These are phyloP conservation scores for Thera britannica DNA, from an alignment of 2,888 invertebrate species.

Conservation along the genomic window DNA sequence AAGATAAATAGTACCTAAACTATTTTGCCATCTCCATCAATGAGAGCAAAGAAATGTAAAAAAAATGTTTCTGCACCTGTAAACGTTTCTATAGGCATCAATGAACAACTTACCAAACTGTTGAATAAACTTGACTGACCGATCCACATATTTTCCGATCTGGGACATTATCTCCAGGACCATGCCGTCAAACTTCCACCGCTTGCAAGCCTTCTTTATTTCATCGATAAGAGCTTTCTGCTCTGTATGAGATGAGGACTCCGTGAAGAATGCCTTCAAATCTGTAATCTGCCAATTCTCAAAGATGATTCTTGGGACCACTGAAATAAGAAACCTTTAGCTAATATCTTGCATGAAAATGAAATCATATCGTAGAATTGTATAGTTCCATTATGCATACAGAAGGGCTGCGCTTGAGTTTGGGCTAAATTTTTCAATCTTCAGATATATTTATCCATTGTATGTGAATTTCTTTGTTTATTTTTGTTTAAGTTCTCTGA, in stretches of 20 bases:
- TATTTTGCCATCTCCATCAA: no score
- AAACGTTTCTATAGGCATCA: no score
- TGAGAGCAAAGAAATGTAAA: no score
- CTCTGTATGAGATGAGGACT: conserved; percentile 86
- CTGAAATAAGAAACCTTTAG: conserved; percentile 68
- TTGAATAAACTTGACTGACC: conserved; percentile 86
- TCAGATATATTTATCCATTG: no score
- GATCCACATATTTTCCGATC: conserved; percentile 88
- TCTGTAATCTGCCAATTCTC: conserved; percentile 93
- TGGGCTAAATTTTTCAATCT: no score
- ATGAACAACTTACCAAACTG: conserved; percentile 81
- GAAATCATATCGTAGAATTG: not conserved
- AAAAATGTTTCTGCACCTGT: no score
- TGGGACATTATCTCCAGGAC: conserved; percentile 96
- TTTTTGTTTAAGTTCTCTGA: no score
- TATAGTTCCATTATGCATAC: no score
- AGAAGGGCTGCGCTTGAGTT: no score
- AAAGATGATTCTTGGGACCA: conserved; percentile 95
- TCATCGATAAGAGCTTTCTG: conserved; percentile 88
- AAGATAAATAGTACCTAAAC: no score
- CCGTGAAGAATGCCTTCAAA: conserved; percentile 88
- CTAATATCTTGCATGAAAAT: not conserved
- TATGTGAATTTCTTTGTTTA: no score
- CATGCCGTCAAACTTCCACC: conserved; percentile 94
- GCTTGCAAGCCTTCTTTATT: conserved; percentile 88